These are phyloP conservation scores for Papilio helenus DNA, from an alignment of 1,140 invertebrate genomes.

Conservation along the genomic window DNA sequence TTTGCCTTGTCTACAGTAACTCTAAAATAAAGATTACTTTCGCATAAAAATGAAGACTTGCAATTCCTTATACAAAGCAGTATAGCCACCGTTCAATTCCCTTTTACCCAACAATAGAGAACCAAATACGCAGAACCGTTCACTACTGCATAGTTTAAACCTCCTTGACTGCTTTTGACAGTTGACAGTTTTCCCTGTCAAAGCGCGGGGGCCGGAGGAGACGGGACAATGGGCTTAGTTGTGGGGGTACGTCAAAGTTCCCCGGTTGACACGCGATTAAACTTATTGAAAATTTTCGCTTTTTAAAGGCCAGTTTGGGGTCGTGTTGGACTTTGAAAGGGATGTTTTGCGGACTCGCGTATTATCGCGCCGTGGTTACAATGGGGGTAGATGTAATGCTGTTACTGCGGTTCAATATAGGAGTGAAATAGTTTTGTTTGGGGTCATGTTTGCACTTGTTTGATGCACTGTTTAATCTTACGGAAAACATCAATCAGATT, in stretches of 20 bases:
- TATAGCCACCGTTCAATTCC: not conserved
- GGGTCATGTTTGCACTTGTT: constrained; percentile 19
- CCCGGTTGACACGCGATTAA: constrained; percentile 74
- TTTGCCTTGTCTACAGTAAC: not conserved
- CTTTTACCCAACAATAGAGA: constrained; percentile 27
- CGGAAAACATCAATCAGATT: constrained; percentile 14
- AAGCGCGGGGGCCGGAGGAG: constrained; percentile 43
- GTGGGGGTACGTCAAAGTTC: constrained; percentile 76
- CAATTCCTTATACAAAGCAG: not conserved
- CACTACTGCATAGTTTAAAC: constrained; percentile 76
- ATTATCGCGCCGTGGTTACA: constrained; percentile 35
- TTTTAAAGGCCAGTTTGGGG: constrained; percentile 52
- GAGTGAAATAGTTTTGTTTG: constrained; percentile 7
- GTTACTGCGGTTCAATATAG: constrained; percentile 23
- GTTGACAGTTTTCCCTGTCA: constrained; percentile 81
- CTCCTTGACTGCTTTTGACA: constrained; percentile 79
- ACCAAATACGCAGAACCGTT: constrained; percentile 30
- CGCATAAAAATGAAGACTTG: not conserved
- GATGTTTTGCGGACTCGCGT: constrained; percentile 50
- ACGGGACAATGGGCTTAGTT: constrained; percentile 72
- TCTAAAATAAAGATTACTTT: not conserved
- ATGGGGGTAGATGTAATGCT: constrained; percentile 25
- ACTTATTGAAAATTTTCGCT: constrained; percentile 74
- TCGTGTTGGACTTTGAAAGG: constrained; percentile 54
- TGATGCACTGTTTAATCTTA: constrained; percentile 5